A percentile compares a stretch with the other conserved stretches of the same genome.
Evolutionary conservation across 37 sponge, comb jelly and placozoan species (phyloP).

Genomic region (Spongia lamella): DNA sequence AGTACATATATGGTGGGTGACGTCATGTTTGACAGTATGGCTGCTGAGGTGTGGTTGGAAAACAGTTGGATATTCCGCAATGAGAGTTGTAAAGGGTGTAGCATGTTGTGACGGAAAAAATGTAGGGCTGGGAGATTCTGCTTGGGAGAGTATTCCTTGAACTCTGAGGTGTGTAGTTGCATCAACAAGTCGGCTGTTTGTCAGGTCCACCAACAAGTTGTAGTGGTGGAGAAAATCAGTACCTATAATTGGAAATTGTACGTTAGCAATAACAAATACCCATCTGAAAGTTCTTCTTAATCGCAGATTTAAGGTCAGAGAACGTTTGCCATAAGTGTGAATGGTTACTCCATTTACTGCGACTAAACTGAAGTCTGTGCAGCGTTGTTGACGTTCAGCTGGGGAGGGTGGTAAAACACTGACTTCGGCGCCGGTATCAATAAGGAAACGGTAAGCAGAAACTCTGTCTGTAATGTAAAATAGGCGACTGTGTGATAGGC

Average conservation of each 20-base stretch:
- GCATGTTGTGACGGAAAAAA: no score
- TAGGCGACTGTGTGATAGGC: conserved; percentile 63
- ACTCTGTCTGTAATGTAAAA: conserved; percentile 39
- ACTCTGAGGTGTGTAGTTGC: conserved; percentile 10
- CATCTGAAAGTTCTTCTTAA: conserved; percentile 29
- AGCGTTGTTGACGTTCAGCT: neutral
- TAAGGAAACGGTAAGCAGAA: no score
- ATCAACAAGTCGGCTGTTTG: neutral
- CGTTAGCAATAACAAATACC: no score
- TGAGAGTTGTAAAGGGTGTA: neutral
- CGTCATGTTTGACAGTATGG: conserved; percentile 11
- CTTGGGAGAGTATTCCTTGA: conserved; percentile 16
- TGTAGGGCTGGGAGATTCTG: neutral
- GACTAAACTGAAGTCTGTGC: conserved; percentile 8
- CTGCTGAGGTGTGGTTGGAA: neutral
- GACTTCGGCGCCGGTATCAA: conserved; percentile 57
- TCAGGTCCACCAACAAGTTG: conserved; percentile 29
- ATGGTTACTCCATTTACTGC: conserved; percentile 33
- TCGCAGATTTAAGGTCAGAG: conserved; percentile 40
- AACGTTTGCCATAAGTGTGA: conserved; percentile 13
- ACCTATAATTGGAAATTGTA: conserved; percentile 27
- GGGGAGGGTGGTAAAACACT: conserved; percentile 44
- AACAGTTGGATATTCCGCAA: conserved; percentile 18
- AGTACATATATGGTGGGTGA: conserved; percentile 36
- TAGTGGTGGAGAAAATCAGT: conserved; percentile 44